Conservation (phyloP, 2,797 vertebrate species). For the Aulostomus chinensis region DNA sequence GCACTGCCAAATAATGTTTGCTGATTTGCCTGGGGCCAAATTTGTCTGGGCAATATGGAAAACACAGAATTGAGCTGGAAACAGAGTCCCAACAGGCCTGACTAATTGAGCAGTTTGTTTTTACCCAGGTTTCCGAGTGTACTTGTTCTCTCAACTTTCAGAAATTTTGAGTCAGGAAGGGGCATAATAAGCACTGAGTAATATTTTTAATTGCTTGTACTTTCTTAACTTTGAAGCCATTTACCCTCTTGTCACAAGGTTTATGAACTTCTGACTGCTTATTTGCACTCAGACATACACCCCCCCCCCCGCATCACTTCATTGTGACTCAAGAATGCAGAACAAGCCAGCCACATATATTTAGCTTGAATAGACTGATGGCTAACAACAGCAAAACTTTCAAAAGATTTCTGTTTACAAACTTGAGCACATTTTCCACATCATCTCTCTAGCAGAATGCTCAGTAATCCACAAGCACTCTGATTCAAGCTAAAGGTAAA, state of each 20-base stretch:
- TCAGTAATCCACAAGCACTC: too few species aligned
- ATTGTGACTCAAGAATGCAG: too few species aligned
- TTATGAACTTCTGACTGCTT: constrained; percentile 18
- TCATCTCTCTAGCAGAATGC: too few species aligned
- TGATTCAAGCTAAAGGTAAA: too few species aligned
- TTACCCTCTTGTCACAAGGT: background rate
- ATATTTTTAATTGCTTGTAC: constrained; percentile 2
- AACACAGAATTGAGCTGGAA: constrained; percentile 41
- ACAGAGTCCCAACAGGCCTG: constrained; percentile 19
- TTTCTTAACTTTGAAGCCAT: constrained; percentile 2
- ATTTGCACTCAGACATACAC: constrained; percentile 41
- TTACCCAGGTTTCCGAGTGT: constrained; percentile 23
- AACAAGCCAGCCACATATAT: too few species aligned
- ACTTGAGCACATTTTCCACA: too few species aligned
- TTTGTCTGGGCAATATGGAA: constrained; percentile 58
- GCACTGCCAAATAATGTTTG: constrained; percentile 45
- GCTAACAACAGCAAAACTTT: too few species aligned
- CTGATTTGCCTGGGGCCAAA: constrained; percentile 49
- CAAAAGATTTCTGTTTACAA: too few species aligned
- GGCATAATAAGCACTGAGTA: constrained; percentile 13
- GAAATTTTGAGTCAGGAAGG: constrained; percentile 7
- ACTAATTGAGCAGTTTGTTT: constrained; percentile 53
- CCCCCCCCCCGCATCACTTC: too few species aligned
- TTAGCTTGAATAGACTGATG: too few species aligned
- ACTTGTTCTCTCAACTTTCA: constrained; percentile 13